Percentiles rank a stretch among this genome's conserved stretches.
phyloP scores from a whole-genome alignment of 1,140 invertebrate genomes.

The Pentalonia nigronervosa region DNA sequence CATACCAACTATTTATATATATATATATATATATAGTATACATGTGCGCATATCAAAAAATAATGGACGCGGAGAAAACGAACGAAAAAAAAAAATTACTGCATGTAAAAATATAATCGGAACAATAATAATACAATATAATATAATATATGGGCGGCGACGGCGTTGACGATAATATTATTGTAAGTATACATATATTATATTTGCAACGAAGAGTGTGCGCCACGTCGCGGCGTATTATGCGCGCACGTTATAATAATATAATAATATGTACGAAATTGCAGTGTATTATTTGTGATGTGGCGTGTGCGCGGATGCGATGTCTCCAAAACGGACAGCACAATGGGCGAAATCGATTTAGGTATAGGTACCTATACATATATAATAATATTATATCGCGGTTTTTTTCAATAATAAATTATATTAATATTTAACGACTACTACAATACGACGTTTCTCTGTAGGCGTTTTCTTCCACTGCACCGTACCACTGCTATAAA shows the following conservation, averaged over 20 bases:
- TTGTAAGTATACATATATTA: background rate
- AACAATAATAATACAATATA: conserved; percentile 8
- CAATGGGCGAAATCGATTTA: conserved; percentile 7
- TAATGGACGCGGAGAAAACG: background rate
- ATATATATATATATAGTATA: background rate
- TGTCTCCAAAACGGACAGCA: background rate
- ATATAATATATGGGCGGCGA: background rate
- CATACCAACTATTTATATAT: background rate
- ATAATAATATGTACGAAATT: background rate
- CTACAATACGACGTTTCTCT: background rate
- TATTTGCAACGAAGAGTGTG: background rate
- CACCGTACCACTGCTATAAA: background rate
- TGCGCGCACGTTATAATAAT: conserved; percentile 3
- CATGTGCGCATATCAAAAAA: background rate
- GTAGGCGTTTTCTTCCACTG: background rate
- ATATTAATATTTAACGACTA: background rate
- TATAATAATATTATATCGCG: background rate
- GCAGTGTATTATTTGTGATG: no score
- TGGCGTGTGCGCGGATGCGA: background rate
- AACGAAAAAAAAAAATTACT: background rate
- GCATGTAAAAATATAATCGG: background rate
- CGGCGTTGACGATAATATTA: background rate
- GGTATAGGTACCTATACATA: background rate
- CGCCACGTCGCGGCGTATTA: background rate
- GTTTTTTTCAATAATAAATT: background rate